Base-by-base conservation (phyloP, 2,888 invertebrate species). In the Hyposoter didymator region DNA sequence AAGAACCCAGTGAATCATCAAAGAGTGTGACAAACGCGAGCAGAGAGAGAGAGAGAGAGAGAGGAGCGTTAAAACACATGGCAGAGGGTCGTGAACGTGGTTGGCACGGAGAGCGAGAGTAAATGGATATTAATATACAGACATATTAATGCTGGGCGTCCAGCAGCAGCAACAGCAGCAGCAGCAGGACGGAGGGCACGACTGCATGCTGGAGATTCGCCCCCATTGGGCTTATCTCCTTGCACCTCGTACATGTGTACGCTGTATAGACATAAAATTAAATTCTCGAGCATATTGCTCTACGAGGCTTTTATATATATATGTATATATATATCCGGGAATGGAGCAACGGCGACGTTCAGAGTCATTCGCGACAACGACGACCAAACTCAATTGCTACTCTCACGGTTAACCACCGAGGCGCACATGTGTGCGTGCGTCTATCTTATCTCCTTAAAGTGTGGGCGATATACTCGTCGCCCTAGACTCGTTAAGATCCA, bases 181-280 rank as follows among this genome's bases (percentile, higher is more conserved):
- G 3, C 55, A 5, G 10, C 10, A 10, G n/a, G n/a, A 45, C 69
- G 69, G 45, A 22, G 73, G 39, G 39, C 10, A 7, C 59, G 59
- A 14, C 39, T 73, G 73, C 73, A 66, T 32, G 32, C 32, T 3
- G 14, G 8, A 35, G 47, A 66, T 59, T 45, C 22, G 10, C 55
- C 80, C 66, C 76, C 59, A 4, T 8, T 32, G 75, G 73, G 82
- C 76, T 84, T 84, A 84, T 84, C 80, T 66, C 39, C 84, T 47
- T 81, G 80, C 64, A 84, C 74, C 81, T 72, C 70, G 75, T 84
- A 62, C 62, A 67, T 70, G 55, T 66, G 62, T 70, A 43, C 39
- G 2, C 39, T 39, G 10, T 39, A 69, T 49, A 22, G 10, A 59
- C 43, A 59, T 59, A 28, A 39, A 43, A 59, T 39, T 43, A 43